phyloP scores from a whole-genome alignment of 2,797 vertebrate genomes.

The Xiphorhynchus erythropygius region DNA sequence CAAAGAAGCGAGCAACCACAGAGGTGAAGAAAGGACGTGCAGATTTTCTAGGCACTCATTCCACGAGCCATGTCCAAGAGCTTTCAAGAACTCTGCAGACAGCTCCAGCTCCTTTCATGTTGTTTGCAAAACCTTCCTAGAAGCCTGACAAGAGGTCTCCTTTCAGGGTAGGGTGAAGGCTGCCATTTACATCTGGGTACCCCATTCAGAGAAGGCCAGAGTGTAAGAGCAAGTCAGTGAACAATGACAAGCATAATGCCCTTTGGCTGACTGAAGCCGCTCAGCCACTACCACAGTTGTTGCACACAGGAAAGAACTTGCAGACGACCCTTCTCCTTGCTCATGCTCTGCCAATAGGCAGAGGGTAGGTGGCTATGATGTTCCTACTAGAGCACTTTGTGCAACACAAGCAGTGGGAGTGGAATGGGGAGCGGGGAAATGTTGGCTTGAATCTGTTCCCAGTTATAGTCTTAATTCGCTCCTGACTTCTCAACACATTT shows the following conservation, averaged over 20 bases:
- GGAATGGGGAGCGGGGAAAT: not conserved
- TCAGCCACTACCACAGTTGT: rapidly evolving
- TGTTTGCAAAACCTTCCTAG: slow-evolving; percentile 19
- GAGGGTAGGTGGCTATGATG: not conserved
- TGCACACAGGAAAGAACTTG: not conserved
- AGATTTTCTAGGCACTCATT: slow-evolving; percentile 20
- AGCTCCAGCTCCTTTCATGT: not conserved
- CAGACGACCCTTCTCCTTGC: not conserved
- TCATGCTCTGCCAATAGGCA: not conserved
- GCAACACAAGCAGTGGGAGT: not conserved
- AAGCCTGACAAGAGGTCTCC: not conserved
- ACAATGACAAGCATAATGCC: rapidly evolving
- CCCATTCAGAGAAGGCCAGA: not conserved
- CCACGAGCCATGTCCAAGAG: not conserved
- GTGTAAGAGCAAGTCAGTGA: not conserved
- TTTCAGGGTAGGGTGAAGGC: not conserved
- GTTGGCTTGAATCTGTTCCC: slow-evolving; percentile 26
- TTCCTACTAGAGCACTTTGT: not conserved
- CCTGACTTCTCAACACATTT: slow-evolving; percentile 20
- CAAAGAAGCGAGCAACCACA: not conserved
- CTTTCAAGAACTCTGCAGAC: not conserved
- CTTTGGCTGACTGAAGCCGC: rapidly evolving
- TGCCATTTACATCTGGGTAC: not conserved
- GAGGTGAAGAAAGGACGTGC: slow-evolving; percentile 28
- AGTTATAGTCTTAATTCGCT: slow-evolving; percentile 27